Evolutionary conservation across 2,888 invertebrate genomes (phyloP).

Genomic region (Lasioglossum morio): DNA sequence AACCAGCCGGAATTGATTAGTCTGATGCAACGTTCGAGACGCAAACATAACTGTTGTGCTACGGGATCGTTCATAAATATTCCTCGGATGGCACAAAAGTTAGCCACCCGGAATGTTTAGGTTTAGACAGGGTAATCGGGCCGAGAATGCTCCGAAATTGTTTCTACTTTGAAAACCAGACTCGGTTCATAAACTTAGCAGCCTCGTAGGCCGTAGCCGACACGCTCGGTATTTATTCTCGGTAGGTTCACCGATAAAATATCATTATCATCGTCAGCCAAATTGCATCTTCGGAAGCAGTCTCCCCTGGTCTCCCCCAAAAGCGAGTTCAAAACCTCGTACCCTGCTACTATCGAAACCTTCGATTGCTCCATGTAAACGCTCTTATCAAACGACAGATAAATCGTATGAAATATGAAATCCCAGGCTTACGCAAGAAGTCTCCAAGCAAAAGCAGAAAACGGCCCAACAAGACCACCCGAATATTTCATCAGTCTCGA

Average conservation of each 20-base stretch:
- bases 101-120: not conserved
- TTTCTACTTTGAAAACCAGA: not conserved
- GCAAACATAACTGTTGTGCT: slow-evolving; percentile 12
- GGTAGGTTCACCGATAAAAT: no score
- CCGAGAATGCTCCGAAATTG: not conserved
- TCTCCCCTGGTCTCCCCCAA: not conserved
- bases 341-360: no score
- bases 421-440: not conserved
- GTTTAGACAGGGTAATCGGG: not conserved
- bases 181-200: no score
- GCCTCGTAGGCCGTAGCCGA: no score
- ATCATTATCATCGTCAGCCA: no score
- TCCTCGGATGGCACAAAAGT: not conserved
- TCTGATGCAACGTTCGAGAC: slow-evolving; percentile 35
- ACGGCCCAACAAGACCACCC: not conserved
- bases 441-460: not conserved
- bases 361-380: not conserved
- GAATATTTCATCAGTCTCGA: slow-evolving; percentile 1
- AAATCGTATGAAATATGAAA: not conserved
- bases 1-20: slow-evolving; percentile 37
- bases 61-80: not conserved
- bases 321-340: not conserved
- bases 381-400: not conserved
- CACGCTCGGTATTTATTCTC: no score
- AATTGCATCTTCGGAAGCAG: no score